Conservation (phyloP, 2,797 vertebrate species). For the Oreochromis mossambicus region DNA sequence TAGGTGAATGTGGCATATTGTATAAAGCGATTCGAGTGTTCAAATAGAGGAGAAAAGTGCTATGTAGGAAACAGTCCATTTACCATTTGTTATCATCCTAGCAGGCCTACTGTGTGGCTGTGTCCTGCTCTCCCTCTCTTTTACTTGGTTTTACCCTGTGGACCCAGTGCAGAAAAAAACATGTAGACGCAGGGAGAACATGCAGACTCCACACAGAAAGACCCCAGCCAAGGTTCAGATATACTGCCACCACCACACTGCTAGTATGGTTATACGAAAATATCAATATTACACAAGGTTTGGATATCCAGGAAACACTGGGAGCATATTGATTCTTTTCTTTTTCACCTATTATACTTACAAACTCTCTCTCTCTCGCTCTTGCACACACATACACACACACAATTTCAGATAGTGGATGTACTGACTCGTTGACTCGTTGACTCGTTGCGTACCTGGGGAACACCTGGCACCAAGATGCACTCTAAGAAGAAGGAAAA, state of each 20-base stretch:
- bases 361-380: background rate
- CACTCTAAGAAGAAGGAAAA: background rate
- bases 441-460: background rate
- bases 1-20: background rate
- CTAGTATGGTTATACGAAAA: background rate
- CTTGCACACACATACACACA: background rate
- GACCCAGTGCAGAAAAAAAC: background rate
- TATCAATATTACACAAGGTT: background rate
- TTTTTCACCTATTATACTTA: background rate
- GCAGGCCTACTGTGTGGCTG: background rate
- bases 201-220: background rate
- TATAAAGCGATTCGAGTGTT: background rate
- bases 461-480: background rate
- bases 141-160: background rate
- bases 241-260: background rate
- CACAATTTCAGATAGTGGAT: background rate
- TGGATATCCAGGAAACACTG: background rate
- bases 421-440: background rate
- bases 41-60: background rate
- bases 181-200: background rate
- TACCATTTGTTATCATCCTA: background rate
- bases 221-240: background rate
- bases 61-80: background rate
- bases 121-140: background rate
- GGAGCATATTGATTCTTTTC: background rate